Evolutionary conservation across 2,113 vertebrate species (phyloP), one percentile per base, ranked within the genome.

Genomic region (Tachysurus fulvidraco): DNA sequence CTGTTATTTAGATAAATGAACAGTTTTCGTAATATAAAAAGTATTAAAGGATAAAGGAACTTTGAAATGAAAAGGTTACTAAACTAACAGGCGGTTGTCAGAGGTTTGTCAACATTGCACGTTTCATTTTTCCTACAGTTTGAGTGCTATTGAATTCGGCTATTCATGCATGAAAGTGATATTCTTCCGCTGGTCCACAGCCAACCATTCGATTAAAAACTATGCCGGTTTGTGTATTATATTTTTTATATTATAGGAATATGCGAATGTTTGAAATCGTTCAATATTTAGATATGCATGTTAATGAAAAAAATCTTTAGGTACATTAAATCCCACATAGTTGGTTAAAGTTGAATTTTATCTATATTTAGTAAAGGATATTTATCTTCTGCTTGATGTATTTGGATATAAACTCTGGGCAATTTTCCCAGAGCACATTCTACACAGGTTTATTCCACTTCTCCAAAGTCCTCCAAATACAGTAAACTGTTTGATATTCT

Each of bases 81-180:
- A 67, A 84, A 12, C 76, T 50, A 73, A 78, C 83, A 46, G 55
- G n/a, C 41, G 41, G 46, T 41, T 46, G 78, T 80, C 69, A 64
- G 46, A 55, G 59, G 54, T 87, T 83, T 85, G 79, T 82, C 71
- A 83, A 30, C 80, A 85, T 55, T 71, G 76, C 83, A 73, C 69
- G 44, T 79, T 89, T 86, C 65, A 86, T 88, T 89, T 30, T 69
- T 79, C 78, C 52, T 80, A 7, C 80, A 77, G 73, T 89, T 89
- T 87, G 83, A 55, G 69, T 83, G 71, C 83, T 89, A 83, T 88
- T 89, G 83, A 89, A 81, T 83, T 85, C 81, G 44, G 64, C 74
- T 41, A 65, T 86, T 81, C 81, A 84, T 79, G 57, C 86, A 87
- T 89, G 88, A 83, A 85, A 85, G 71, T 79, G 60, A 85, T 85